Evolutionary conservation across 53 echinoderm and acorn worm species (phyloP).

Genomic region (Antedon mediterranea): DNA sequence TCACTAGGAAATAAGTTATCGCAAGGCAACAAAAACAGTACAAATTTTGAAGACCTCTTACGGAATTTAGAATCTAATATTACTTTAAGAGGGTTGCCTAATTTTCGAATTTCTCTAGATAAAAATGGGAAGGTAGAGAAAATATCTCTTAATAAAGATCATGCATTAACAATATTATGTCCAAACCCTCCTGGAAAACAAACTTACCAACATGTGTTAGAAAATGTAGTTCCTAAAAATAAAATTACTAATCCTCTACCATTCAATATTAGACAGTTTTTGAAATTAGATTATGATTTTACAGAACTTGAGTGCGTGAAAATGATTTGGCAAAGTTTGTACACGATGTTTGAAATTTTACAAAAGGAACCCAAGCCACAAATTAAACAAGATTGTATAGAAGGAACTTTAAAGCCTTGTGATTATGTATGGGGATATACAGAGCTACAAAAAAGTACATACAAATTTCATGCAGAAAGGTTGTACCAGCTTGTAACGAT

Average conservation of each 20-base stretch:
- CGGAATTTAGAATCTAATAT: constrained; percentile 1
- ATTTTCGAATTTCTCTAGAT: constrained; percentile 8
- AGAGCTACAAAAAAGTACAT: too few species aligned
- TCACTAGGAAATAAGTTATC: constrained; percentile 18
- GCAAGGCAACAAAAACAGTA: not conserved
- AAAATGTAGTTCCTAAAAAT: constrained; percentile 3
- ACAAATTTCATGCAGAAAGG: too few species aligned
- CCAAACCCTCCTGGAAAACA: constrained; percentile 5
- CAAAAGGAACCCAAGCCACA: too few species aligned
- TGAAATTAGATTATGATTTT: too few species aligned
- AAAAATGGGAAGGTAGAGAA: constrained; percentile 4
- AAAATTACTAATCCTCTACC: too few species aligned
- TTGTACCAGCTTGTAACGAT: not conserved
- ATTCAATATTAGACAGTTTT: too few species aligned
- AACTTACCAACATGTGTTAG: not conserved
- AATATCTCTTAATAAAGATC: constrained; percentile 11
- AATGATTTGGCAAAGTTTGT: too few species aligned
- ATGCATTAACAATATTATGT: constrained; percentile 7
- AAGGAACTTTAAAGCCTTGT: too few species aligned
- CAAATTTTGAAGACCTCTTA: not conserved
- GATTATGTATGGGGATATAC: too few species aligned
- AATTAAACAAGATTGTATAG: too few species aligned
- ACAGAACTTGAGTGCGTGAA: too few species aligned
- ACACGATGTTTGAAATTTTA: too few species aligned
- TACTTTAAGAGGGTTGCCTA: not conserved